Evolutionary conservation across 2,113 vertebrate genomes (phyloP).

Genomic region (Calidris pygmaea): DNA sequence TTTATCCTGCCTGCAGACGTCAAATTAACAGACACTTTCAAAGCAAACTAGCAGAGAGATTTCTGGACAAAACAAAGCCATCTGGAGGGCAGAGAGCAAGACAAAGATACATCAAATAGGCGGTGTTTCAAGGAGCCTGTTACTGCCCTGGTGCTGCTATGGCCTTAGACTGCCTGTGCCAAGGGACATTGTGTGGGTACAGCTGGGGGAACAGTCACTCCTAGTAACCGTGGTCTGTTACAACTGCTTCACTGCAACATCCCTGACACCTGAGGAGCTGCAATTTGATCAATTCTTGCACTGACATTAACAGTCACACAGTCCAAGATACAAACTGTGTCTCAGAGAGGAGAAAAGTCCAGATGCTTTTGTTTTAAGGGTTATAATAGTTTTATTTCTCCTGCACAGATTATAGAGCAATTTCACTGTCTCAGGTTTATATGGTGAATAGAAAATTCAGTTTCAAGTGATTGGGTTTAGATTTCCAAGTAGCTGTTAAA

Average conservation of each 20-base stretch:
- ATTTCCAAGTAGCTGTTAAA: not conserved
- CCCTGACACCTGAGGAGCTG: not conserved
- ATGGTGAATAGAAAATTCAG: not conserved
- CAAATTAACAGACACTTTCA: not conserved
- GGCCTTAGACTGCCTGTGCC: accelerated
- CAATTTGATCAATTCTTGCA: not conserved
- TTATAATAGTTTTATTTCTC: not conserved
- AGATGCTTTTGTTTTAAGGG: not conserved
- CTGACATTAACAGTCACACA: not conserved
- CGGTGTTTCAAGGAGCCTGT: too few species aligned
- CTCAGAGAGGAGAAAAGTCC: not conserved
- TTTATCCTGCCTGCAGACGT: not conserved
- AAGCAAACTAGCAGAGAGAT: not conserved
- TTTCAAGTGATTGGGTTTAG: not conserved
- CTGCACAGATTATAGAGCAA: not conserved
- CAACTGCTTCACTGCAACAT: not conserved
- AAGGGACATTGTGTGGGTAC: accelerated
- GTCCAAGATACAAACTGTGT: accelerated
- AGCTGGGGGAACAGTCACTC: not conserved
- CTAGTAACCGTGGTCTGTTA: not conserved
- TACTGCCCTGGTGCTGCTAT: too few species aligned
- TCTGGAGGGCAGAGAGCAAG: not conserved
- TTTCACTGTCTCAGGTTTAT: not conserved
- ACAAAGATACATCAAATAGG: not conserved
- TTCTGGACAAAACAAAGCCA: not conserved